Evolutionary conservation across 2,113 vertebrate genomes (phyloP).

Genomic region (Poecilia latipinna): DNA sequence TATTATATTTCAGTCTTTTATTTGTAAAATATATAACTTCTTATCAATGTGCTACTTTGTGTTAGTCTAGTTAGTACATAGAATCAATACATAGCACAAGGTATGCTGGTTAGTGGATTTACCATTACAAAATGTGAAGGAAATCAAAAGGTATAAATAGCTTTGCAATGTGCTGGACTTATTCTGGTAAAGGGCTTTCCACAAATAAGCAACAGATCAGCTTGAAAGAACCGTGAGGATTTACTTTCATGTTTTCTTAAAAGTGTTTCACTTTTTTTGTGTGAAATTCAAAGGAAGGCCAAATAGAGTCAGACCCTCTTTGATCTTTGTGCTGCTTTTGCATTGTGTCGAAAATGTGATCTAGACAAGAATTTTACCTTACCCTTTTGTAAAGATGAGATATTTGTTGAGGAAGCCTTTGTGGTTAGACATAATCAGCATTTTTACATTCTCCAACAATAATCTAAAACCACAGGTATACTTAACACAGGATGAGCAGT

Average conservation of each 20-base stretch:
- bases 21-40: not conserved
- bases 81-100: not conserved
- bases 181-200: constrained; percentile 57
- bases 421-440: constrained; percentile 75
- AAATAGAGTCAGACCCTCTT: constrained; percentile 52
- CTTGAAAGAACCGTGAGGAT: constrained; percentile 60
- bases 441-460: constrained; percentile 69
- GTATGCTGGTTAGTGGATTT: not conserved
- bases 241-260: constrained; percentile 58
- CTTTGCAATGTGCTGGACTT: constrained; percentile 25
- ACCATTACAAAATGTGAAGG: not conserved
- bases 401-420: constrained; percentile 75
- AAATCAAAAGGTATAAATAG: not conserved
- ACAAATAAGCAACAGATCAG: constrained; percentile 72
- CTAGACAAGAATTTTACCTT: constrained; percentile 64
- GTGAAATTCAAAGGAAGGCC: constrained; percentile 58
- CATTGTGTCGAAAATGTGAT: constrained; percentile 68
- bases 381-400: constrained; percentile 63
- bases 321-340: constrained; percentile 65
- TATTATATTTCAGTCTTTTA: not conserved
- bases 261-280: constrained; percentile 31
- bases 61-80: not conserved
- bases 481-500: constrained; percentile 71
- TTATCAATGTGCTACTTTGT: not conserved
- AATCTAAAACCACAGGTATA: constrained; percentile 71